Conservation (phyloP, 2,113 vertebrate species). For the Megaleporinus macrocephalus region DNA sequence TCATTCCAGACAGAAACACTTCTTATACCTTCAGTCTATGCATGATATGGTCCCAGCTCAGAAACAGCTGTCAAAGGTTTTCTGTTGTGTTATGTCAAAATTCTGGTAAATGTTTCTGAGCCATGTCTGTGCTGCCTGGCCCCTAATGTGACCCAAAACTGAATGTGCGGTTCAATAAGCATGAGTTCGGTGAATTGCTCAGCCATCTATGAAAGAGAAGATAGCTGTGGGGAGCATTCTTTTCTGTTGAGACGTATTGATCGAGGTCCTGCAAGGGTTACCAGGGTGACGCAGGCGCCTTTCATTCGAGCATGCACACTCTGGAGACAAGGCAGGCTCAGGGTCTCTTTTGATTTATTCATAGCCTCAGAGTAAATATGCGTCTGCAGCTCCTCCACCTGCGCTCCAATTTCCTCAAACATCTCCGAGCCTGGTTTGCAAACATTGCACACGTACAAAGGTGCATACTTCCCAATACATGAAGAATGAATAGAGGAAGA, state of each 20-base stretch:
- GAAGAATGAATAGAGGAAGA: background rate
- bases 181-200: background rate
- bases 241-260: constrained; percentile 47
- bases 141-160: background rate
- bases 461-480: background rate
- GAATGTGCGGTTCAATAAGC: background rate
- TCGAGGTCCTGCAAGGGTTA: constrained; percentile 20
- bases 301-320: constrained; percentile 30
- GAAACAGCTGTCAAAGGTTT: background rate
- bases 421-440: constrained; percentile 7
- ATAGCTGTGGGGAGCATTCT: constrained; percentile 34
- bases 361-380: constrained; percentile 50
- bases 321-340: constrained; percentile 13
- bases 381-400: constrained; percentile 47
- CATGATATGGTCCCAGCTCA: no score
- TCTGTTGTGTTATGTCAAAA: background rate
- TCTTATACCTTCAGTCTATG: no score
- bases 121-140: background rate
- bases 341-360: constrained; percentile 42
- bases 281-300: constrained; percentile 17
- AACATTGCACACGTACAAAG: background rate
- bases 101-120: background rate
- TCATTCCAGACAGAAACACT: no score
- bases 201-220: background rate
- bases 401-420: constrained; percentile 51